phyloP scores from a whole-genome alignment of 2,113 vertebrate species.

The Prietella phreatophila region DNA sequence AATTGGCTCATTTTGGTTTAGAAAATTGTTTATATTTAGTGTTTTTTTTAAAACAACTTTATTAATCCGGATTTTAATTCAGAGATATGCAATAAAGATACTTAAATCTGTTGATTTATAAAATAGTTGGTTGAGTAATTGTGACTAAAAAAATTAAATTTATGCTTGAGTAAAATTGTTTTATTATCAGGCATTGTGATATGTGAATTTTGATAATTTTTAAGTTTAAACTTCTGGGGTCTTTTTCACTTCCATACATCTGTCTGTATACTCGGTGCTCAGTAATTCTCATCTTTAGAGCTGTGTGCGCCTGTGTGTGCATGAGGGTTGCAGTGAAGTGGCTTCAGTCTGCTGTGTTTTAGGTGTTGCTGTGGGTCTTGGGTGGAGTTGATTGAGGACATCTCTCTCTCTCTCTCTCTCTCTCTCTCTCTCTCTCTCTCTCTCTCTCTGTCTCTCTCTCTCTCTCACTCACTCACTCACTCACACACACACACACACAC shows the following conservation, averaged over 20 bases:
- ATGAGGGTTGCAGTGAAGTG: not conserved
- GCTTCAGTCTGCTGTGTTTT: not conserved
- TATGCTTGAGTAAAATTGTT: not conserved
- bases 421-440: not conserved
- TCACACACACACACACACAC: not conserved
- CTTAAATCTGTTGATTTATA: not conserved
- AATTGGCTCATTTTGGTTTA: too few species aligned
- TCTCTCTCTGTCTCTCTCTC: too few species aligned
- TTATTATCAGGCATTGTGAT: not conserved
- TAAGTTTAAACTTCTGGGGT: not conserved
- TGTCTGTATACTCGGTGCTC: not conserved
- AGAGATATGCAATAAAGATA: not conserved
- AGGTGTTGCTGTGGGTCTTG: not conserved
- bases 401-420: not conserved
- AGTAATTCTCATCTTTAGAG: not conserved
- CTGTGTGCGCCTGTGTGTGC: not conserved
- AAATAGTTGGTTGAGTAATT: not conserved
- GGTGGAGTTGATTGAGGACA: not conserved
- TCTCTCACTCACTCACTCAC: not conserved
- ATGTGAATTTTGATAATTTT: not conserved
- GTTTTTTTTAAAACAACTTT: too few species aligned
- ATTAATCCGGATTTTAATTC: not conserved
- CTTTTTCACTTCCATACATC: not conserved
- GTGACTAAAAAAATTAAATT: not conserved
- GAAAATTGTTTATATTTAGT: too few species aligned